Evolutionary conservation across 2,888 invertebrate species (phyloP).

Genomic region (Tricholauxania praeusta): DNA sequence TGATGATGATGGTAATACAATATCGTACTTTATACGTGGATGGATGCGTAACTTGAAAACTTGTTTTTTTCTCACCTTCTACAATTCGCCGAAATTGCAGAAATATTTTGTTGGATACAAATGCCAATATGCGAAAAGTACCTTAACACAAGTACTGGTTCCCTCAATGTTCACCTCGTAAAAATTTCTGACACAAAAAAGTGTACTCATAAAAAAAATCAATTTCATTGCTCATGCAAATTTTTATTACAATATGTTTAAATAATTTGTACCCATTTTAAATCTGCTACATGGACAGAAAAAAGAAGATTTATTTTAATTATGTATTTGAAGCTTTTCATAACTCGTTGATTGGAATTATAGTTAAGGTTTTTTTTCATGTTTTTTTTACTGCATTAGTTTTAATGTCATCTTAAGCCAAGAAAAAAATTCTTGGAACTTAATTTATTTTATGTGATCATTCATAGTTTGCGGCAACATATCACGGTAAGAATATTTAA

Average conservation of each 20-base stretch:
- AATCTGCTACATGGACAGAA: not conserved
- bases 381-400: no score
- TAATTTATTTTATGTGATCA: no score
- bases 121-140: not conserved
- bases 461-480: no score
- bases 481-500: no score
- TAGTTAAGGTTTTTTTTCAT: no score
- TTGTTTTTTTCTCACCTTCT: constrained; percentile 12
- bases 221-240: constrained; percentile 29
- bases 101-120: constrained; percentile 1
- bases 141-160: constrained; percentile 6
- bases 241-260: constrained; percentile 12
- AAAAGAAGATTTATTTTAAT: no score
- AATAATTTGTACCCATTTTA: not conserved
- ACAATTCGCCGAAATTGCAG: no score
- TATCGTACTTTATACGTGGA: not conserved
- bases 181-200: constrained; percentile 5
- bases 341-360: no score
- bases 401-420: no score
- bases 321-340: no score
- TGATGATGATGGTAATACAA: not conserved
- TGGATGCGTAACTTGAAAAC: constrained; percentile 32
- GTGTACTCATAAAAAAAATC: constrained; percentile 2
- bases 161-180: constrained; percentile 11
- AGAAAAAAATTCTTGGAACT: no score